phyloP scores from a whole-genome alignment of 2,888 invertebrate genomes.

The Mythimna pallens region DNA sequence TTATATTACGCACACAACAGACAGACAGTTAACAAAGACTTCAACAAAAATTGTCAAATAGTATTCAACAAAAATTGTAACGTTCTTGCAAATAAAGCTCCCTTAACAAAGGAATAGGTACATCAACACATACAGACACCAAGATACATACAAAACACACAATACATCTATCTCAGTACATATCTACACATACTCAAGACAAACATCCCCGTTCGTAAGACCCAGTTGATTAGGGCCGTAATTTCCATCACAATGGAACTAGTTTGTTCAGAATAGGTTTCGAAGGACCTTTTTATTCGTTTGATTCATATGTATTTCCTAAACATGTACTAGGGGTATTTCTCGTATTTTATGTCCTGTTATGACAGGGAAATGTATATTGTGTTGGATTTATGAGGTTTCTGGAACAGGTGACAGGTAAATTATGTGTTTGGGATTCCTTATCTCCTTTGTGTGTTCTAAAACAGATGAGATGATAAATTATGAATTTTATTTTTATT shows the following conservation, averaged over 20 bases:
- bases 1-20: no score
- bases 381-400: constrained; percentile 44
- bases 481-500: constrained; percentile 12
- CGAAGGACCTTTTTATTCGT: constrained; percentile 52
- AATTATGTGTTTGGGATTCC: constrained; percentile 29
- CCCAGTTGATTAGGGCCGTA: constrained; percentile 53
- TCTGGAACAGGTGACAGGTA: constrained; percentile 26
- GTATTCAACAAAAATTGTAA: neutral
- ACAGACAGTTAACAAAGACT: neutral
- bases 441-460: constrained; percentile 24
- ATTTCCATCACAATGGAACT: constrained; percentile 69
- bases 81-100: neutral
- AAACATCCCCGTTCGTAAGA: constrained; percentile 36
- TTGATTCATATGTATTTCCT: constrained; percentile 25
- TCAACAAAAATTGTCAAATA: neutral
- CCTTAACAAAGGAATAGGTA: neutral
- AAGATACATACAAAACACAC: constrained; percentile 5
- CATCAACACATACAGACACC: neutral
- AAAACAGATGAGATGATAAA: constrained; percentile 22
- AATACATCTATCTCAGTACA: constrained; percentile 5
- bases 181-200: constrained; percentile 38
- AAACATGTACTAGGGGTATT: constrained; percentile 11
- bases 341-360: constrained; percentile 32
- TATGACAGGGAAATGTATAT: constrained; percentile 45
- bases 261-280: constrained; percentile 61